Conservation (phyloP, 2,888 invertebrate genomes). For the Drosophila gaucha region DNA sequence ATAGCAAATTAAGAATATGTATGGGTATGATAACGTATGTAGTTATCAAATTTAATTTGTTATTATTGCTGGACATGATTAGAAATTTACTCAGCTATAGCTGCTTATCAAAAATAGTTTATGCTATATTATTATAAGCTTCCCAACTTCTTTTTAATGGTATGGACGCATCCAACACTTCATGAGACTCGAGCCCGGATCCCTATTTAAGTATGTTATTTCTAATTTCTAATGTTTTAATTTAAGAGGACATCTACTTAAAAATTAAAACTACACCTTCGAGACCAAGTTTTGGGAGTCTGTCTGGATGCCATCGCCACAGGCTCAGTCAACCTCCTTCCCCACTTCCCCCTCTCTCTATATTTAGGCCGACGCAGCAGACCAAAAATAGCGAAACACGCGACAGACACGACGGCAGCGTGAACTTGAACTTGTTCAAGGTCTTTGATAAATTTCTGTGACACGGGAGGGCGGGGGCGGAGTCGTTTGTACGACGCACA, state of each 20-base stretch:
- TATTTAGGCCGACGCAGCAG: neutral
- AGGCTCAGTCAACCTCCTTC: constrained; percentile 2
- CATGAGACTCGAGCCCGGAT: too few species aligned
- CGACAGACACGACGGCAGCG: constrained; percentile 41
- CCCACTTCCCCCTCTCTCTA: neutral
- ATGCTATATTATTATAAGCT: neutral
- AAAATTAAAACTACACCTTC: constrained; percentile 1
- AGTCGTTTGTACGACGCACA: constrained; percentile 8
- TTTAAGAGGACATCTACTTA: neutral
- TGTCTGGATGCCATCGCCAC: constrained; percentile 24
- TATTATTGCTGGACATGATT: too few species aligned
- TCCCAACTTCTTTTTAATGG: too few species aligned
- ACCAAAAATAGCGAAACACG: constrained; percentile 21
- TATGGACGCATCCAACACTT: too few species aligned
- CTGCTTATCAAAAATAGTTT: neutral
- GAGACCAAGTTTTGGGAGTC: constrained; percentile 5
- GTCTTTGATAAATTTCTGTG: constrained; percentile 51
- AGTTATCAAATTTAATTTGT: too few species aligned
- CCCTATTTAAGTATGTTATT: too few species aligned
- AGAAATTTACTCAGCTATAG: neutral
- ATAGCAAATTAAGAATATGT: too few species aligned
- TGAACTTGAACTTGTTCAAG: constrained; percentile 76
- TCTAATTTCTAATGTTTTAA: neutral
- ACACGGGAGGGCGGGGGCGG: constrained; percentile 5
- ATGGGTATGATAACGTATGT: too few species aligned